Evolutionary conservation across 2,797 vertebrate genomes (phyloP).

Genomic region (Molossus alvarezi): DNA sequence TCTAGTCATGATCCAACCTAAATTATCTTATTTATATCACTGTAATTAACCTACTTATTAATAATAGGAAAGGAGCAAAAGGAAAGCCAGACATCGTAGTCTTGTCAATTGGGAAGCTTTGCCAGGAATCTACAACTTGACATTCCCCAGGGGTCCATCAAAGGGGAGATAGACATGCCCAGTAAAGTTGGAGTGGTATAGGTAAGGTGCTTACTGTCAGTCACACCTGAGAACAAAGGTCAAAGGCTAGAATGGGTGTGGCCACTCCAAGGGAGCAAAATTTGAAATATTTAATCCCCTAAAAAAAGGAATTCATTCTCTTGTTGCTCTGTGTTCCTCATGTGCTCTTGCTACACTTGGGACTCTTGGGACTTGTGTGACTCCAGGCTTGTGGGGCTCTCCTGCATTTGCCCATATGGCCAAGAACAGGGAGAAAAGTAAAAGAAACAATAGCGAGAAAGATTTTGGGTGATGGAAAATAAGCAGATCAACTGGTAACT

Average conservation of each 20-base stretch:
- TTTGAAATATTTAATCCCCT: neutral
- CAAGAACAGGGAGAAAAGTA: slow-evolving; percentile 41
- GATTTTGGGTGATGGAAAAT: neutral
- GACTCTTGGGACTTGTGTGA: neutral
- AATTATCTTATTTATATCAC: neutral
- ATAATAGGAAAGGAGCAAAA: neutral
- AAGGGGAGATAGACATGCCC: neutral
- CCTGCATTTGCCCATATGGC: neutral
- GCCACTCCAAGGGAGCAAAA: neutral
- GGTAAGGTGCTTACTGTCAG: neutral
- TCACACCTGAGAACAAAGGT: neutral
- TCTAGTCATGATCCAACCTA: slow-evolving; percentile 26
- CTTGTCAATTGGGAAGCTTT: neutral
- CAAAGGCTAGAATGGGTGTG: neutral
- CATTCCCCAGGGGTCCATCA: neutral
- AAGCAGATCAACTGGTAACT: neutral
- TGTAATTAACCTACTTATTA: neutral
- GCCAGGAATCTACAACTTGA: neutral
- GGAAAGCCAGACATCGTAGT: neutral
- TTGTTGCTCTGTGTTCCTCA: neutral
- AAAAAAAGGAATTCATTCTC: neutral
- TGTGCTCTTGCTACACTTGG: neutral
- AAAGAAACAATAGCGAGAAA: slow-evolving; percentile 12
- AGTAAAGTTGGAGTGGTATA: neutral
- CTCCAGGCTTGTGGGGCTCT: neutral